Evolutionary conservation across 2,113 vertebrate genomes (phyloP), one percentile per base, ranked within the genome.

Genomic region (Corythoichthys haematopterus): DNA sequence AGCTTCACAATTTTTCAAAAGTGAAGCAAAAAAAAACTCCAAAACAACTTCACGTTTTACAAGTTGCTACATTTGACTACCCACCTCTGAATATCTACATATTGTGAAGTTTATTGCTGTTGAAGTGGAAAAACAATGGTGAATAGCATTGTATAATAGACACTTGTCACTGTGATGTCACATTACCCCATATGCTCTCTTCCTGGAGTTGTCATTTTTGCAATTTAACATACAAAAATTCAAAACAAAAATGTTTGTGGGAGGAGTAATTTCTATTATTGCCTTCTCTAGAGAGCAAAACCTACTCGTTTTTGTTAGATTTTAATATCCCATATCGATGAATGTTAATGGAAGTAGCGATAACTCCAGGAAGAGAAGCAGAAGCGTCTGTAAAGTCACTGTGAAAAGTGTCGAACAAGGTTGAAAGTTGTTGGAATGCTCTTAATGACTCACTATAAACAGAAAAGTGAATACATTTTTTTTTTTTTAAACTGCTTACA

Each of bases 81-180:
- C 20, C 20, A 28, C 20, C 20, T 28, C 20, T 28, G 20, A 28
- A 28, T 28, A 28, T 28, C 20, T 28, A 28, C 20, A 28, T 43
- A 43, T 43, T 1, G 9, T 43, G 40, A 43, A 43, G 9, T 43
- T 43, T 6, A 43, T 7, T 7, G 6, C 9, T 43, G 40, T 43
- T 5, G 9, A 43, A 5, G 40, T 43, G 40, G 20, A 43, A 84
- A 85, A 82, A 70, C 46, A 68, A 67, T 7, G 51, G 15, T 50
- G 68, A 79, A 85, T 86, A 86, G 82, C 88, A 87, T 85, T 80
- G 64, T 7, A 16, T 57, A 28, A 61, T 61, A 6, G 56, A 69
- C 65, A 14, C 46, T 48, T 66, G 52, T 58, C 66, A 53, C 38
- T n/a, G 13, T 20, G 35, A 65, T 11, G n/a, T 46, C 38, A 20